phyloP scores from a whole-genome alignment of 2,888 invertebrate species.

The Prenolepis imparis region DNA sequence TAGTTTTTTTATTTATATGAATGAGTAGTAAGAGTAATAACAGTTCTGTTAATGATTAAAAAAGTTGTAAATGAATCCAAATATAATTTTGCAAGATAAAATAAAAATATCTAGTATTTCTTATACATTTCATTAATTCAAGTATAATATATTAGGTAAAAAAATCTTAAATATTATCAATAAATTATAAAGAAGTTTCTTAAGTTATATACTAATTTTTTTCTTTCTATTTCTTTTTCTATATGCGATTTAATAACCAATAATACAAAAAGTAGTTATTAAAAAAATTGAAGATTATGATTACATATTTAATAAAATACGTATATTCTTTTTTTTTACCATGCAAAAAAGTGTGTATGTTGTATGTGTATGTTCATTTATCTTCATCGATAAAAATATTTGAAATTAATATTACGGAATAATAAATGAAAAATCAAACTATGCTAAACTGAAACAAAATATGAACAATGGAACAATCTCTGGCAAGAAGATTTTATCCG shows the following conservation, averaged over 20 bases:
- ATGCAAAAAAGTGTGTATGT: background rate
- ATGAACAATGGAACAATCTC: slow-evolving; percentile 20
- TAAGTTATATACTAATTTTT: background rate
- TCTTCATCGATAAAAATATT: slow-evolving; percentile 14
- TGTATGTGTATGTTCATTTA: background rate
- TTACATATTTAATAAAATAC: slow-evolving; percentile 9
- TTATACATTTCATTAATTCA: background rate
- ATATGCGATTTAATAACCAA: background rate
- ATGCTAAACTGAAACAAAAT: slow-evolving; percentile 13
- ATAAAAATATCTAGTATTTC: background rate
- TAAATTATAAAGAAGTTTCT: background rate
- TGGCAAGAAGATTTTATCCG: background rate
- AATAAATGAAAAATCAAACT: slow-evolving; percentile 26
- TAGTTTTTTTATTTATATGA: background rate
- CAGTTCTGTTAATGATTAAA: background rate
- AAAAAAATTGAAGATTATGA: slow-evolving; percentile 12
- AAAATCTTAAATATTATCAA: background rate
- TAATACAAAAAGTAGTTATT: background rate
- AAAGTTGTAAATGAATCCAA: background rate
- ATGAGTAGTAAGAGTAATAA: background rate
- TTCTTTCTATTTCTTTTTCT: background rate
- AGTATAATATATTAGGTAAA: background rate
- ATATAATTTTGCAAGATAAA: background rate
- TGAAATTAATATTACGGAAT: background rate
- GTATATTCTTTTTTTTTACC: background rate